These are phyloP conservation scores for Brachyhypopomus gauderio DNA, from an alignment of 2,113 vertebrate genomes.

Conservation along the genomic window DNA sequence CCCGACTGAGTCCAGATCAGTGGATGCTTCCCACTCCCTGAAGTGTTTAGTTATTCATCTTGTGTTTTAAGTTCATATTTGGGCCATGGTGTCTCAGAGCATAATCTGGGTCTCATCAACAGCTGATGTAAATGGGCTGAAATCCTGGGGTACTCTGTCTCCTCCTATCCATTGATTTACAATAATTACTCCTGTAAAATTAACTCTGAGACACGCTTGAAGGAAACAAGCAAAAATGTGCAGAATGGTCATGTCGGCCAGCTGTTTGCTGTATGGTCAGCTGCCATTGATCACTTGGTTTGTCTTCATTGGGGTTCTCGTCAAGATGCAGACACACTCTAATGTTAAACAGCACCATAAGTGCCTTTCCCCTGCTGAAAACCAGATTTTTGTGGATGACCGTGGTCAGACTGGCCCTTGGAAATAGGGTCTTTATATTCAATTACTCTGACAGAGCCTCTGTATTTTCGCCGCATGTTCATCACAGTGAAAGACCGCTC, in stretches of 20 bases:
- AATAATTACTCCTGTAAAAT: conserved; percentile 43
- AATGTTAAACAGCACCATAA: neutral
- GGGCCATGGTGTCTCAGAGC: neutral
- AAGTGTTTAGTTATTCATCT: neutral
- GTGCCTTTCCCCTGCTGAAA: neutral
- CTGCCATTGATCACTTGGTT: neutral
- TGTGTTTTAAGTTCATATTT: neutral
- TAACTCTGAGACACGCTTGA: conserved; percentile 8
- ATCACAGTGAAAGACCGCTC: neutral
- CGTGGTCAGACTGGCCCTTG: neutral
- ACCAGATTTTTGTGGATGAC: neutral
- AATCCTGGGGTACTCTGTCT: conserved; percentile 23
- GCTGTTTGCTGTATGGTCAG: neutral
- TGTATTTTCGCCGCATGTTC: neutral
- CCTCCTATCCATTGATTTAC: conserved; percentile 46
- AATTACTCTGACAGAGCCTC: conserved; percentile 1
- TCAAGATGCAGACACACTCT: neutral
- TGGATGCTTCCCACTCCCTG: neutral
- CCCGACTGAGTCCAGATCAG: neutral
- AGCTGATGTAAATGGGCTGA: conserved; percentile 30
- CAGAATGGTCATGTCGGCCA: conserved; percentile 22
- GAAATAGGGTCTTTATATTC: neutral
- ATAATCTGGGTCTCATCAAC: conserved; percentile 11
- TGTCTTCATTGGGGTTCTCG: neutral
- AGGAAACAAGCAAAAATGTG: conserved; percentile 10